A percentile compares a stretch with the other conserved stretches of the same genome.
Conservation (phyloP, 2,888 invertebrate genomes). For the Punctoribates punctum region DNA sequence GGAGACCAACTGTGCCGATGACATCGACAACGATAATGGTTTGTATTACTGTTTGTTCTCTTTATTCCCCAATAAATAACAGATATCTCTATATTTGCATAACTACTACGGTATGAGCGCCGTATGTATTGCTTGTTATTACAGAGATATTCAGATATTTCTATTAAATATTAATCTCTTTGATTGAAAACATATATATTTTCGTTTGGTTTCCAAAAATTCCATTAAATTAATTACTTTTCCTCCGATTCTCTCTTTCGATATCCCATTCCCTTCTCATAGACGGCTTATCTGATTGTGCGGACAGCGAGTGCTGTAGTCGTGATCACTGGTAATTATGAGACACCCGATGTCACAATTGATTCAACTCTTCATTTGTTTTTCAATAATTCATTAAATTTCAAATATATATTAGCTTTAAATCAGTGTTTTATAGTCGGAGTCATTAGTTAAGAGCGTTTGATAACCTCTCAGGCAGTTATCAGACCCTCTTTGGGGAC, state of each 20-base stretch:
- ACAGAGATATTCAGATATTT: too few relatives aligned
- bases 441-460: too few relatives aligned
- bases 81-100: constrained; percentile 16
- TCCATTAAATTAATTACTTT: constrained; percentile 37
- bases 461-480: not conserved
- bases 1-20: constrained; percentile 90
- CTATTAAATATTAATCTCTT: too few relatives aligned
- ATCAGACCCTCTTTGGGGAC: not conserved
- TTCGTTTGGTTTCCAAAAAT: not conserved
- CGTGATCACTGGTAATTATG: constrained; percentile 70
- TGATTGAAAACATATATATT: not conserved
- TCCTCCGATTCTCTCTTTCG: not conserved
- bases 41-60: constrained; percentile 54
- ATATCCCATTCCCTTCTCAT: constrained; percentile 44
- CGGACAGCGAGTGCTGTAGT: constrained; percentile 96
- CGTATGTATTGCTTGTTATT: not conserved
- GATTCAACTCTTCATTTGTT: not conserved
- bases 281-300: constrained; percentile 97
- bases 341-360: constrained; percentile 55
- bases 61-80: constrained; percentile 54
- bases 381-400: too few relatives aligned
- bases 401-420: too few relatives aligned
- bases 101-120: not conserved
- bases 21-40: constrained; percentile 97
- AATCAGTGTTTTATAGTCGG: too few relatives aligned